A percentile compares a stretch with the other conserved stretches of the same genome.
phyloP scores from a whole-genome alignment of 1,140 invertebrate species.

The Neoseiulus cucumeris region DNA sequence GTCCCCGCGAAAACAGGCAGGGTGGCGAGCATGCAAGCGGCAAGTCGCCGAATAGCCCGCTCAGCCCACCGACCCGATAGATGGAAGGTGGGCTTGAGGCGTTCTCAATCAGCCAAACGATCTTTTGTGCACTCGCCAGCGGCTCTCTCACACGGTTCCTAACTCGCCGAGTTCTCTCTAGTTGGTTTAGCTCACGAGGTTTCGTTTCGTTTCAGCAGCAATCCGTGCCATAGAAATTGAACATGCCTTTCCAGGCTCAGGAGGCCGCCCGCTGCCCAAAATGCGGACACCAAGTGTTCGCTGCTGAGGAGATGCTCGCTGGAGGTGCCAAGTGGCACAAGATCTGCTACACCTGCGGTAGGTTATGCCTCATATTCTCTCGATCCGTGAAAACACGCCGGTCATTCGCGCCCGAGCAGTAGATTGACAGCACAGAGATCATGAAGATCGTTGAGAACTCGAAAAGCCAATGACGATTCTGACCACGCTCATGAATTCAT shows the following conservation, averaged over 20 bases:
- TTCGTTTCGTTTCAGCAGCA: not conserved
- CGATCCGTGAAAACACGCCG: too few relatives aligned
- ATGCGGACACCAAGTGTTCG: constrained; percentile 91
- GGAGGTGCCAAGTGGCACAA: constrained; percentile 96
- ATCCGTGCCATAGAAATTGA: constrained; percentile 22
- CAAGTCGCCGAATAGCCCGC: too few relatives aligned
- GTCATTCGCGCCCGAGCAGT: too few relatives aligned
- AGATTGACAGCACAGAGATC: too few relatives aligned
- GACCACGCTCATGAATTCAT: constrained; percentile 17
- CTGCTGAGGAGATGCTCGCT: constrained; percentile 86
- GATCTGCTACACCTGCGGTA: constrained; percentile 95
- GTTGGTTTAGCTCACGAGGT: not conserved
- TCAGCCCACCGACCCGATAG: not conserved
- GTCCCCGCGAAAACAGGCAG: too few relatives aligned
- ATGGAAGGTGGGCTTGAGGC: too few relatives aligned
- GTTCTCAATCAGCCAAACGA: not conserved
- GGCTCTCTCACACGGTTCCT: not conserved
- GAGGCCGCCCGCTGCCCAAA: constrained; percentile 86
- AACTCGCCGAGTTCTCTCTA: not conserved
- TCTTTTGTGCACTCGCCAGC: not conserved
- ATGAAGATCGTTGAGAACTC: too few relatives aligned
- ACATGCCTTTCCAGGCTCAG: constrained; percentile 90
- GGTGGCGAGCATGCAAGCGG: too few relatives aligned
- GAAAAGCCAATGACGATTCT: too few relatives aligned
- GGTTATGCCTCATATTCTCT: constrained; percentile 32